Evolutionary conservation across 1,140 invertebrate genomes (phyloP).

Genomic region (Spodoptera frugiperda): DNA sequence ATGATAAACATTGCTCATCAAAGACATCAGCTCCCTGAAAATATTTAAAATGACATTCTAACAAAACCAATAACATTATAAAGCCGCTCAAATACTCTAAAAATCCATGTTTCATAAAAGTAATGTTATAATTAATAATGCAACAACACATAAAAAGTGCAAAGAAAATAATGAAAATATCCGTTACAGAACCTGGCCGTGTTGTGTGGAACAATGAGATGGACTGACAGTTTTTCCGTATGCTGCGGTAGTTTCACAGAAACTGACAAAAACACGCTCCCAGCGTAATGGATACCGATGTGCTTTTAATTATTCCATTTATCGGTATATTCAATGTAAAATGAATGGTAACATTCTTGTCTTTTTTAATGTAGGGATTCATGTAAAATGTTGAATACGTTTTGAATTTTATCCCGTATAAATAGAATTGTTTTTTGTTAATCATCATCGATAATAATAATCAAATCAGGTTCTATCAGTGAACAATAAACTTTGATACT

Average conservation of each 20-base stretch:
- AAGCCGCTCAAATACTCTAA: too few species aligned
- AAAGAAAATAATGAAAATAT: conserved; percentile 22
- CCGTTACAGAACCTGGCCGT: neutral
- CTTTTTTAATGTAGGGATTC: neutral
- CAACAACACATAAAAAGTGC: neutral
- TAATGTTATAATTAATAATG: neutral
- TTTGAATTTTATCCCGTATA: too few species aligned
- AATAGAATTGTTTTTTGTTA: too few species aligned
- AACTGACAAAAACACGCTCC: conserved; percentile 34
- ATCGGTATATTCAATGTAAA: conserved; percentile 27
- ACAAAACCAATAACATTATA: too few species aligned
- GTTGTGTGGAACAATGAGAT: conserved; percentile 21
- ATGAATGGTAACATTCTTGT: conserved; percentile 27
- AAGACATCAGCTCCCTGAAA: too few species aligned
- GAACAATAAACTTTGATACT: too few species aligned
- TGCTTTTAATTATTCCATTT: conserved; percentile 33
- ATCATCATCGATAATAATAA: too few species aligned
- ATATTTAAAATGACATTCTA: too few species aligned
- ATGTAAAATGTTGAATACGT: neutral
- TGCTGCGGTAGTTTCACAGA: neutral
- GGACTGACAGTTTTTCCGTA: conserved; percentile 30
- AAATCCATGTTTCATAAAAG: neutral
- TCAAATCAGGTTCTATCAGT: too few species aligned
- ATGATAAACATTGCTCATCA: too few species aligned
- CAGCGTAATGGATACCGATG: conserved; percentile 35